Evolutionary conservation across 2,888 invertebrate species (phyloP).

Genomic region (Eupithecia dodoneata): DNA sequence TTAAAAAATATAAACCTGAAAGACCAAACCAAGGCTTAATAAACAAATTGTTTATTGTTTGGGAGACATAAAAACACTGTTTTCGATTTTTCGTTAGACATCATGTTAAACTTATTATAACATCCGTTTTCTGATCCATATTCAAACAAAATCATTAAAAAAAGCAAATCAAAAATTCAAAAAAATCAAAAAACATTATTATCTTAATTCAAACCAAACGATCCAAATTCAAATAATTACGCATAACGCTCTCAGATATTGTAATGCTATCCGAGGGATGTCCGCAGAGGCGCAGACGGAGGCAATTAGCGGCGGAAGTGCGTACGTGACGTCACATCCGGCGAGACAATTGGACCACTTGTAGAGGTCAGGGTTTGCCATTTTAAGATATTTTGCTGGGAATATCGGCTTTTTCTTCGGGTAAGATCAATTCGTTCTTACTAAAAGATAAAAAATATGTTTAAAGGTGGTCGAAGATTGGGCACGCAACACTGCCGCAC

Average conservation of each 20-base stretch:
- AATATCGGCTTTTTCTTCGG: not conserved
- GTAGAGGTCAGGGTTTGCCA: slow-evolving; percentile 68
- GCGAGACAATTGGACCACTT: slow-evolving; percentile 60
- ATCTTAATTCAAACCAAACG: no score
- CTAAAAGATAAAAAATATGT: no score
- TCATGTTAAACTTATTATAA: no score
- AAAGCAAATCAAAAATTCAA: not conserved
- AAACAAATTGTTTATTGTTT: no score
- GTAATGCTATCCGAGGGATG: slow-evolving; percentile 44
- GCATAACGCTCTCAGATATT: not conserved
- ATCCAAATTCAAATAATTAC: not conserved
- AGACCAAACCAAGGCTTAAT: no score
- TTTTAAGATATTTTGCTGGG: slow-evolving; percentile 1
- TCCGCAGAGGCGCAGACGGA: slow-evolving; percentile 63
- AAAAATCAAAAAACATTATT: not conserved
- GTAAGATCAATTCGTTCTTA: no score
- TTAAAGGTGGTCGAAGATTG: no score
- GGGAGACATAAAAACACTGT: not conserved
- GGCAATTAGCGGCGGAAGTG: slow-evolving; percentile 72
- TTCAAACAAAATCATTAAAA: not conserved
- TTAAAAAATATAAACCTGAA: no score
- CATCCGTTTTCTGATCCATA: not conserved
- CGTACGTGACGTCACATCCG: slow-evolving; percentile 74
- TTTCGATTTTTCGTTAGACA: not conserved
- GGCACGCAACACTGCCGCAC: no score